Evolutionary conservation across 2,888 invertebrate genomes (phyloP), one percentile per base, ranked within the genome.

Genomic region (Schizaphis graminum): DNA sequence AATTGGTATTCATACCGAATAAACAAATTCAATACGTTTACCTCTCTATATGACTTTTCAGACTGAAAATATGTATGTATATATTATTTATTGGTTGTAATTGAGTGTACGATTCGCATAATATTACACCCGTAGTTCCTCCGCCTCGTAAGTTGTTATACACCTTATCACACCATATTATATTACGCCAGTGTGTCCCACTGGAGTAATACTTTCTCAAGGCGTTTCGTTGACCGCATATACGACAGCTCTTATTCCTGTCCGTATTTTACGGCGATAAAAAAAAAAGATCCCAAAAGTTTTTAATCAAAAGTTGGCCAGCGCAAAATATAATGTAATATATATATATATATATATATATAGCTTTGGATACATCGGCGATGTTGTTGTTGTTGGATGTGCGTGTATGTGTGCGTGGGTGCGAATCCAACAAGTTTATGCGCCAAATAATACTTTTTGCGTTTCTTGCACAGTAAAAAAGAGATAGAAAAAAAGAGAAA

Each of bases 241-340:
- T 28, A 77, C 77, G 44, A 89, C 85, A 91, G 35, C 91, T 85
- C 57, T 91, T 57, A 21, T 90, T 88, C 21, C 53, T 49, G 47
- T 86, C 41, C 61, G 49, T 87, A 61, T 92, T 87, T 67, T 92
- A 92, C 49, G 88, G 87, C 53, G 53, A 67, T 88, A 94, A 94
- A 86, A 86, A 77, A 77, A 85, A 35, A 89, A 93, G 24, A 86
- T 87, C 94, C 90, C 85, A 26, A 94, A 94, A 94, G 94, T 94
- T 94, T 94, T 94, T 94, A 94, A 94, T 94, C 94, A 94, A 94
- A 94, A 94, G 94, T 94, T 94, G 86, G 94, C 91, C 41, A 85
- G 61, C 61, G 85, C 67, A 35, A 90, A 93, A 93, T 90, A 93
- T 90, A 93, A 93, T 49, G 85, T 86, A 86, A 35, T 86, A 57